Percentiles rank a stretch among this genome's conserved stretches.
Conservation (phyloP, 2,113 vertebrate genomes). For the Lepus americanus region DNA sequence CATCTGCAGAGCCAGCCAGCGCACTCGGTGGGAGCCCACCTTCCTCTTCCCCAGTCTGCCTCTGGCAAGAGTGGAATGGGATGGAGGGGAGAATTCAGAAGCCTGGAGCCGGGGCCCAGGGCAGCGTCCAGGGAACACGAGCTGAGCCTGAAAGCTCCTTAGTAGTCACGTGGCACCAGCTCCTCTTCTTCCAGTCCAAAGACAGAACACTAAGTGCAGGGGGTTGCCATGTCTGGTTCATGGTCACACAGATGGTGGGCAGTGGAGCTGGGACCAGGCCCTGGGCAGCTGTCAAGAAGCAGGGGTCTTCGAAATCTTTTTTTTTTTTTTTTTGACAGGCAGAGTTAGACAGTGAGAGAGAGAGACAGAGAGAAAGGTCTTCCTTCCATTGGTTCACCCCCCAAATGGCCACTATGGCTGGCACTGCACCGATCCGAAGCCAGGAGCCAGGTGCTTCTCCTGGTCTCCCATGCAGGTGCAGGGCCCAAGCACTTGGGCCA, state of each 20-base stretch:
- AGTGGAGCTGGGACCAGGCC: neutral
- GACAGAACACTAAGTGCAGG: neutral
- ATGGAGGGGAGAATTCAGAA: neutral
- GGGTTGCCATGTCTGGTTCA: neutral
- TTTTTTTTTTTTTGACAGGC: no score
- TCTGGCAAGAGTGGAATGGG: neutral
- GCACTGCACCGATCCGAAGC: no score
- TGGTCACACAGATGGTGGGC: neutral
- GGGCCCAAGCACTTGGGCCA: no score
- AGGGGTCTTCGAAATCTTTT: neutral
- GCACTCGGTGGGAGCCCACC: neutral
- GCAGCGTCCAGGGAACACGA: neutral
- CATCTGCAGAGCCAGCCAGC: rapidly evolving
- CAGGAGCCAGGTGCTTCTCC: no score
- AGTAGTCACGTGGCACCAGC: neutral
- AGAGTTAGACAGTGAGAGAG: no score
- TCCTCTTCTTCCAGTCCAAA: neutral
- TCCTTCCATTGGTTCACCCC: no score
- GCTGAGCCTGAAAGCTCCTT: neutral
- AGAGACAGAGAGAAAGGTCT: no score
- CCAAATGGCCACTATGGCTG: no score
- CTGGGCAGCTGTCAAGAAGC: neutral
- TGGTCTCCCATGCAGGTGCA: no score
- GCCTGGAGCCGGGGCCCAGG: neutral
- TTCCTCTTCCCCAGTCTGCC: neutral